Evolutionary conservation across 2,888 invertebrate species (phyloP), one percentile per base, ranked within the genome.

Genomic region (Hyposoter dolosus): DNA sequence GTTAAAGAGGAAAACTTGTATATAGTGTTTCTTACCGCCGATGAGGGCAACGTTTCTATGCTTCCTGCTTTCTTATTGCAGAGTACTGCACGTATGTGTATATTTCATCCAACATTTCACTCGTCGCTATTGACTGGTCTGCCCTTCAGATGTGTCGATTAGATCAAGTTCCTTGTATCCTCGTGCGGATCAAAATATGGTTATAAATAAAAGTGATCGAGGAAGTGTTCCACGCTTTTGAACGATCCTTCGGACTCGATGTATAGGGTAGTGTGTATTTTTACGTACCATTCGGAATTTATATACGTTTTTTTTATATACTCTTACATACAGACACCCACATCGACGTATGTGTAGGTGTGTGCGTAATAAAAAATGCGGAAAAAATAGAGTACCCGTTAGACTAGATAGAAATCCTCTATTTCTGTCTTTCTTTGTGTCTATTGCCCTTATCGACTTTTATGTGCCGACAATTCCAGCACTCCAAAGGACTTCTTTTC

Each of bases 151-250:
- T 68, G 63, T 60, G 71, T 74, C 19, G 19, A 74, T 40, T 35
- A n/a, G 81, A 50, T 82, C 74, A 50, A 23, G 63, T 32, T 53
- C n/a, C 68, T 56, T 63, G 19, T 81, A 19, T 60, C 77, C 60
- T 69, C 32, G 45, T 65, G 28, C 82, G 76, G 79, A 85, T 85
- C 82, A 82, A n/a, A n/a, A n/a, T n/a, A 85, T 85, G 76, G 78
- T 82, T 85, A 53, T 82, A 85, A 85, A 82, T 85, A 85, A 85
- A 85, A 85, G 85, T 85, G 79, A n/a, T n/a, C n/a, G n/a, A 82
- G 75, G 69, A 82, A 63, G 71, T 85, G 78, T 10, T 40, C 85
- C 78, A 23, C 77, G 76, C 66, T 82, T 85, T 82, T 82, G 79
- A 82, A 82, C 79, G 76, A 79, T 82, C 71, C 47, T 69, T 71